Base-by-base conservation (phyloP, 2,113 vertebrate genomes). In the Eonycteris spelaea region DNA sequence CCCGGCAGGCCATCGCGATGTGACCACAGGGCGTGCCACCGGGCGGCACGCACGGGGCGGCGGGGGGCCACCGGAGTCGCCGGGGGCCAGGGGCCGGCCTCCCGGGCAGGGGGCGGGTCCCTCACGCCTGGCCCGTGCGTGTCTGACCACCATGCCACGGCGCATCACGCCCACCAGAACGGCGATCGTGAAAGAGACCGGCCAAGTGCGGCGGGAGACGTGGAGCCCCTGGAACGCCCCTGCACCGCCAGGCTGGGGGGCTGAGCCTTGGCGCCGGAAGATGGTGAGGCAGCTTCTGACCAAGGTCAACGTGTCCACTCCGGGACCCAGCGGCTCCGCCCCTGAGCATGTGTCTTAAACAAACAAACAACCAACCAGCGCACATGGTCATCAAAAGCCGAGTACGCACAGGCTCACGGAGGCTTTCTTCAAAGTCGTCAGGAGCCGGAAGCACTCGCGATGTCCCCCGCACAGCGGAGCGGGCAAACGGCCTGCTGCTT, bases 21-120 rank as follows among this genome's bases (percentile, higher is more conserved):
- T 30, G 14, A 19, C n/a, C 26, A 7, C 70, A 9, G 43, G n/a
- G 0, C n/a, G 1, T 4, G 1, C 1, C 75, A 30, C 30, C 0
- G 11, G 45, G 1, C 15, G n/a, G 0, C 13, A 6, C 12, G 24
- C 22, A 2, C 9, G 18, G 35, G 38, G 26, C 77, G 3, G 1
- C 1, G 59, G 67, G 59, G 5, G 40, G 30, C 48, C 55, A 0
- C 0, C 5, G 18, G 55, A n/a, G n/a, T n/a, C n/a, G n/a, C n/a
- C n/a, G n/a, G 45, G n/a, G 24, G 38, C 38, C 79, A 48, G 3
- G 14, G n/a, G 26, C 22, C 3, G 38, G 38, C 79, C 43, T 61
- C 57, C 57, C 13, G 55, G 59, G 78, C n/a, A 11, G 55, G 55
- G 11, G 35, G 7, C 78, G 10, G 6, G 11, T 21, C 12, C 78